Base-by-base conservation (phyloP, 1,140 invertebrate genomes). In the Stegodyphus dumicola region DNA sequence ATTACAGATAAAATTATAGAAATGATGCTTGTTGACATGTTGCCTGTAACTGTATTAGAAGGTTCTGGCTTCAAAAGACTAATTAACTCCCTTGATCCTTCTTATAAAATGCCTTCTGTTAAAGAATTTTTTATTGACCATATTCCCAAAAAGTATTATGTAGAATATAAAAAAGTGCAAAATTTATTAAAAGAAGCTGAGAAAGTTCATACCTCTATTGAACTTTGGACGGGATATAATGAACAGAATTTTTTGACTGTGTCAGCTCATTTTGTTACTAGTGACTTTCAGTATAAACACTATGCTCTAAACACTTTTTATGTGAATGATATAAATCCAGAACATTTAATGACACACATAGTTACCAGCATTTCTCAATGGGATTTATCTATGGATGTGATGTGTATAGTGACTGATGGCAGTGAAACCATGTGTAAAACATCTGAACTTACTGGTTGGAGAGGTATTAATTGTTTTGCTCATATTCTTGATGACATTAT, bases 81-180 rank as follows among this genome's bases (percentile, higher is more conserved):
- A 6, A 73, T 86, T 15, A n/a, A 6, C n/a, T 60, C 75, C 0
- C 9, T 86, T 1, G 84, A 86, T 9, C 67, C 75, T 6, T 51
- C 66, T n/a, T 86, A 78, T 73, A 70, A 73, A 73, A 18, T 86
- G 1, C 84, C 84, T 48, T 48, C 75, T 15, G 51, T 74, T 66
- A 86, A 86, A 78, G 76, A 86, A 9, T 77, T 86, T 71, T 77
- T 78, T 33, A 86, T 77, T 65, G 84, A 86, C 48, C 84, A 77
- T 54, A 77, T 86, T 51, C 84, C 84, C 48, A 78, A 86, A 73
- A 77, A 78, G n/a, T 86, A 86, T 78, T 86, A 86, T 86, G 10
- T 66, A 9, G 84, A 86, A 18, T 86, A 71, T 33, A 86, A 86
- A 77, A 86, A 86, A 73, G 76, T 86, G 13, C 75, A 86, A 65